Percentiles rank a stretch among this genome's conserved stretches.
Conservation (phyloP, 64 coral and sea anemone species). For the Cladopsammia gracilis region DNA sequence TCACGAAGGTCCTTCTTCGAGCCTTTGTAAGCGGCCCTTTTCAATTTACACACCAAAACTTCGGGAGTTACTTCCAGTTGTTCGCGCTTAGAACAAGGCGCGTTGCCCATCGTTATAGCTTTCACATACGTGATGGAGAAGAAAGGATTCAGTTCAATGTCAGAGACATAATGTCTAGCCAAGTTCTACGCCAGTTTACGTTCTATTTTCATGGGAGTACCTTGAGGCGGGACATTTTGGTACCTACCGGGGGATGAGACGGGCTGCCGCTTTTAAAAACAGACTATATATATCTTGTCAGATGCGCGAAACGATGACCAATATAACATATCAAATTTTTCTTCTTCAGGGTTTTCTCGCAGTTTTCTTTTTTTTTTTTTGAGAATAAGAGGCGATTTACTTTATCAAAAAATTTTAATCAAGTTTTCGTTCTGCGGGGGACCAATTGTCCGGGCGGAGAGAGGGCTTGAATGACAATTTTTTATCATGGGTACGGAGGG, state of each 20-base stretch:
- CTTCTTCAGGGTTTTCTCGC: neutral
- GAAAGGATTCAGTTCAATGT: neutral
- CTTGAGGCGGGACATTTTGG: constrained; percentile 4
- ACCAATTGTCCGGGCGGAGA: neutral
- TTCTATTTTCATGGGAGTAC: constrained; percentile 39
- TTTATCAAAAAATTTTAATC: neutral
- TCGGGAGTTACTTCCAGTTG: constrained; percentile 95
- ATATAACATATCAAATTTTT: constrained; percentile 10
- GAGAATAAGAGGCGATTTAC: neutral
- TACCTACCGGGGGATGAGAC: constrained; percentile 8
- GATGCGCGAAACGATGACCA: neutral
- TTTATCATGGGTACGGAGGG: neutral
- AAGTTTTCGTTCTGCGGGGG: neutral
- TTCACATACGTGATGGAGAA: constrained; percentile 52
- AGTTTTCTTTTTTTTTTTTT: neutral
- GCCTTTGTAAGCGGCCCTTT: constrained; percentile 97
- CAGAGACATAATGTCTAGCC: constrained; percentile 80
- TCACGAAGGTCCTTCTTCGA: constrained; percentile 97
- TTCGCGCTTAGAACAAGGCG: constrained; percentile 90
- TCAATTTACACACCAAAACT: constrained; percentile 89
- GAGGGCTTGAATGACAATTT: neutral
- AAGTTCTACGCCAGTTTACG: constrained; percentile 57
- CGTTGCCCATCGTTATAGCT: constrained; percentile 89
- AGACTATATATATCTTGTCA: neutral
- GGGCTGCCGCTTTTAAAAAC: neutral